A percentile compares a stretch with the other conserved stretches of the same genome.
phyloP scores from a whole-genome alignment of 2,113 vertebrate genomes.

The Antennarius striatus region DNA sequence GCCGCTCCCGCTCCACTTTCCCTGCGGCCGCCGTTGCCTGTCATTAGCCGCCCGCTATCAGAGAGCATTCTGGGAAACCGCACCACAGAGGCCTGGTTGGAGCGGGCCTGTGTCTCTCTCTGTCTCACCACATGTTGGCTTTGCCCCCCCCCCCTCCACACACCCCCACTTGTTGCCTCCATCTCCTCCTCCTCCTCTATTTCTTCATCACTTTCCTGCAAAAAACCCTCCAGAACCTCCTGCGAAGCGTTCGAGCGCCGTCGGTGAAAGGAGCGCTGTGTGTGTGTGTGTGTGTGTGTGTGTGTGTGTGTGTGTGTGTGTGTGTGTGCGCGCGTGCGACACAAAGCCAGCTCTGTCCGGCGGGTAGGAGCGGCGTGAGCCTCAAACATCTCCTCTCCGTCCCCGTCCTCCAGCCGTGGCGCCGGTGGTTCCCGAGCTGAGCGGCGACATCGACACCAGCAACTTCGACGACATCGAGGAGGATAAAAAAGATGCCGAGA shows the following conservation, averaged over 20 bases:
- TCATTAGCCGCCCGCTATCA: slow-evolving; percentile 77
- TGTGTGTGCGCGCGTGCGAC: too few relatives aligned
- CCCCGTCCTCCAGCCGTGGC: slow-evolving; percentile 82
- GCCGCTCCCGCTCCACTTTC: slow-evolving; percentile 63
- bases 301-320: too few relatives aligned
- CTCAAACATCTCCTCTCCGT: slow-evolving; percentile 22
- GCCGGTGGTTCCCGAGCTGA: slow-evolving; percentile 96
- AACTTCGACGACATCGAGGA: slow-evolving; percentile 99
- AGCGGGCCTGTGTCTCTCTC: slow-evolving; percentile 56
- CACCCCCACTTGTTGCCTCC: slow-evolving; percentile 46
- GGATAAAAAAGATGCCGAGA: slow-evolving; percentile 96
- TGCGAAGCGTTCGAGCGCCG: slow-evolving; percentile 32
- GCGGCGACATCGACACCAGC: slow-evolving; percentile 97
- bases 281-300: slow-evolving; percentile 1
- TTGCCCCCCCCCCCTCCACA: slow-evolving; percentile 38
- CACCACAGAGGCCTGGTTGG: slow-evolving; percentile 62
- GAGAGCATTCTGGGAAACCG: slow-evolving; percentile 74
- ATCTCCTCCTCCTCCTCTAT: slow-evolving; percentile 27
- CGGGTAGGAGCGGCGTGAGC: slow-evolving; percentile 47
- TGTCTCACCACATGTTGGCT: slow-evolving; percentile 55
- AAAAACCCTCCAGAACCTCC: background rate
- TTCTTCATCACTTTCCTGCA: slow-evolving; percentile 32
- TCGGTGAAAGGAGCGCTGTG: slow-evolving; percentile 66
- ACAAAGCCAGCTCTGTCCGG: background rate
- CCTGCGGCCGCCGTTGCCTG: slow-evolving; percentile 69